Percentiles rank a stretch among this genome's conserved stretches.
These are phyloP conservation scores for Alectura lathami DNA, from an alignment of 2,113 vertebrate species.

Conservation along the genomic window DNA sequence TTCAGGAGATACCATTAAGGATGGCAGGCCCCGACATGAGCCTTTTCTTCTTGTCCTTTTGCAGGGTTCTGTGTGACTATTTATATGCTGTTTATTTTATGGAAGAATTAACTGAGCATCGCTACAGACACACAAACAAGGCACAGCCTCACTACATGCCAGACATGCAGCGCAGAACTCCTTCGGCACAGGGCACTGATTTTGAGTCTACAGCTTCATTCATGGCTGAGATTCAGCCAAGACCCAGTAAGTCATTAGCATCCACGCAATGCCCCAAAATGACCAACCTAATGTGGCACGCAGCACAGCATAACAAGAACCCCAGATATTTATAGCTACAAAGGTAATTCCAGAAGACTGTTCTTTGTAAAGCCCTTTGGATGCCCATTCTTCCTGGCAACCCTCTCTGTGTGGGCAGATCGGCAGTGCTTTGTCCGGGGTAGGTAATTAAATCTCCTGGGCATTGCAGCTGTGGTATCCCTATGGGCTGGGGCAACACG, in stretches of 20 bases:
- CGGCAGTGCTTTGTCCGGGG: not conserved
- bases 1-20: not conserved
- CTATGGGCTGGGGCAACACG: not conserved
- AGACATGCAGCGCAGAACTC: conserved; percentile 6
- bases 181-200: not conserved
- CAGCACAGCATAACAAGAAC: not conserved
- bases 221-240: conserved; percentile 1
- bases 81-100: not conserved
- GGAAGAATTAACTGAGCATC: not conserved
- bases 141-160: not conserved
- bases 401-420: not conserved
- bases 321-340: not conserved
- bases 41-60: not conserved
- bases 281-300: fast-evolving
- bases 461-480: not conserved
- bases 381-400: not conserved
- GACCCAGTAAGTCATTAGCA: not conserved
- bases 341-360: not conserved
- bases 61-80: not conserved
- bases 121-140: not conserved
- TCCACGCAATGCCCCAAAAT: not conserved
- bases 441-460: not conserved
- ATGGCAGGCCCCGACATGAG: not conserved
- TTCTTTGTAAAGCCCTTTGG: not conserved
- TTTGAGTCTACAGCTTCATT: conserved; percentile 26